Evolutionary conservation across 2,113 vertebrate species (phyloP).

Genomic region (Otus sunia): DNA sequence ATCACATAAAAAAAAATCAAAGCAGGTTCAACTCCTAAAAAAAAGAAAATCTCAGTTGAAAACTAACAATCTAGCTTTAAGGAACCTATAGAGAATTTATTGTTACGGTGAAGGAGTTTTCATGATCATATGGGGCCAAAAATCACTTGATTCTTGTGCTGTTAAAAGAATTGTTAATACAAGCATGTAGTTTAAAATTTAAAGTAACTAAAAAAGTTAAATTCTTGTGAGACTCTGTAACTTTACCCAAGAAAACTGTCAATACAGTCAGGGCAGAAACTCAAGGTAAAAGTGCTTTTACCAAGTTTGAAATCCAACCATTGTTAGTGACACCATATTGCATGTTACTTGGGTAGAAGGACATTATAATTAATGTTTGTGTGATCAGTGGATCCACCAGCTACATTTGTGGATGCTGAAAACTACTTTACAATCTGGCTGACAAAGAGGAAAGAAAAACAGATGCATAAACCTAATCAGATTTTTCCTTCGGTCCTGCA

Average conservation of each 20-base stretch:
- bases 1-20: constrained; percentile 9
- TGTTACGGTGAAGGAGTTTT: neutral
- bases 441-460: neutral
- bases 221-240: neutral
- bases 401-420: neutral
- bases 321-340: neutral
- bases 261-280: neutral
- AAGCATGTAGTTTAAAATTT: neutral
- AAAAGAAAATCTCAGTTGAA: neutral
- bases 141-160: neutral
- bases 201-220: neutral
- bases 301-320: neutral
- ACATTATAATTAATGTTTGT: neutral
- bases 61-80: neutral
- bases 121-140: neutral
- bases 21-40: neutral
- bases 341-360: neutral
- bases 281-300: neutral
- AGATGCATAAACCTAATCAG: neutral
- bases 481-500: neutral
- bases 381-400: neutral
- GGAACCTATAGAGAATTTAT: neutral
- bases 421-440: neutral
- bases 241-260: neutral
- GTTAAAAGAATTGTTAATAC: neutral